Evolutionary conservation across 2,888 invertebrate species (phyloP).

Genomic region (Campoplex capitator): DNA sequence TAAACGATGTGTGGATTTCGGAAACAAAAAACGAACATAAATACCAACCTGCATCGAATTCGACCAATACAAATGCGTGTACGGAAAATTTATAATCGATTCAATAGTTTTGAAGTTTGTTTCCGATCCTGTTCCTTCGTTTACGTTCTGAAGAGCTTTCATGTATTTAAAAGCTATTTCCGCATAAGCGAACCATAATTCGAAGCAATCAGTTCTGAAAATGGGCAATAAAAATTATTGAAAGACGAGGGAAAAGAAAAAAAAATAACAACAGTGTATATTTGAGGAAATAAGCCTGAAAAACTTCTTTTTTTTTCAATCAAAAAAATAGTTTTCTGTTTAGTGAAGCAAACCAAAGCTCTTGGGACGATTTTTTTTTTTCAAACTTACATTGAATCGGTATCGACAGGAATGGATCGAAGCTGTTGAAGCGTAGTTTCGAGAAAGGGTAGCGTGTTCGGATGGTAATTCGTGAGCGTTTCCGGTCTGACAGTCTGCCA

Average conservation of each 20-base stretch:
- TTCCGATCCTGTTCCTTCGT: conserved; percentile 76
- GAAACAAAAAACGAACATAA: no score
- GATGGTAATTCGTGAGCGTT: conserved; percentile 71
- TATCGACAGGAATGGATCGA: conserved; percentile 34
- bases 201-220: conserved; percentile 71
- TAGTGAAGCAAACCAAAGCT: no score
- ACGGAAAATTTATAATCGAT: conserved; percentile 79
- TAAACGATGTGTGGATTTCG: no score
- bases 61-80: conserved; percentile 71
- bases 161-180: conserved; percentile 76
- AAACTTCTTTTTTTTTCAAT: no score
- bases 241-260: no score
- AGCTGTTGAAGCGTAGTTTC: conserved; percentile 58
- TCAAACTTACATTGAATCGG: conserved; percentile 34
- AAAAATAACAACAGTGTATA: no score
- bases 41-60: conserved; percentile 74
- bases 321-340: no score
- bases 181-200: conserved; percentile 80
- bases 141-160: conserved; percentile 76
- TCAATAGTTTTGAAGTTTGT: conserved; percentile 79
- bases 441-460: conserved; percentile 75
- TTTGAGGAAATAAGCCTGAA: no score
- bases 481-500: conserved; percentile 75
- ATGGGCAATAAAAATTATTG: neutral
- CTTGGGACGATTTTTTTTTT: neutral